Percentiles rank a stretch among this genome's conserved stretches.
phyloP scores from a whole-genome alignment of 1,140 invertebrate species.

The Diorhabda carinulata region DNA sequence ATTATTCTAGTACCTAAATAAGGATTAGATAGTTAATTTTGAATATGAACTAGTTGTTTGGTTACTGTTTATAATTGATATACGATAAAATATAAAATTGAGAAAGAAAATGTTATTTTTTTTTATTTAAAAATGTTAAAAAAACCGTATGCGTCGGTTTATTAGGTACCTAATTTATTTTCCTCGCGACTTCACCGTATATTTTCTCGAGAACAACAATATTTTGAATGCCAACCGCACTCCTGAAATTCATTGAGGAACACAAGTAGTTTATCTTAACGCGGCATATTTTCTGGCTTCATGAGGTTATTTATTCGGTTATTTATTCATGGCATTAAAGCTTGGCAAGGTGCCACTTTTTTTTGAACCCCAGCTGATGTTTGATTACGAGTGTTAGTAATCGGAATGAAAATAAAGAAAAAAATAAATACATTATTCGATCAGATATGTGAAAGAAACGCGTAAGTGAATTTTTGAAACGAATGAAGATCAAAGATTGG shows the following conservation, averaged over 20 bases:
- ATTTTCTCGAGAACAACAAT: slow-evolving; percentile 1
- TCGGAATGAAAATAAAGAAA: background rate
- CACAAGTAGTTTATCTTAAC: slow-evolving; percentile 2
- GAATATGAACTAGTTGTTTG: too few relatives aligned
- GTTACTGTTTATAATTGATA: too few relatives aligned
- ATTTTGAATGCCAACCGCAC: slow-evolving; percentile 1
- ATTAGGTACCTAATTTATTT: slow-evolving; percentile 1
- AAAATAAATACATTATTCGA: too few relatives aligned
- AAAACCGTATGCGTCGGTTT: background rate
- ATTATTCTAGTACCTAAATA: too few relatives aligned
- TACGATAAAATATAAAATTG: too few relatives aligned
- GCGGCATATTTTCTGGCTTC: slow-evolving; percentile 1
- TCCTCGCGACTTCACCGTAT: background rate
- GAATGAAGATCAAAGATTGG: too few relatives aligned
- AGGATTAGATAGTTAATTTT: too few relatives aligned
- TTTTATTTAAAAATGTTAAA: background rate
- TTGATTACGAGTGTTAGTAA: background rate
- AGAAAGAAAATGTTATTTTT: background rate
- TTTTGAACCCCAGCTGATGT: background rate
- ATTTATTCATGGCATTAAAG: slow-evolving; percentile 2
- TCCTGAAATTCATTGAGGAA: slow-evolving; percentile 1
- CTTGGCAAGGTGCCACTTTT: slow-evolving; percentile 1
- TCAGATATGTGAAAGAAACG: too few relatives aligned
- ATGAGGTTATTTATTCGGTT: background rate
- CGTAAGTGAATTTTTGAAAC: too few relatives aligned